These are phyloP conservation scores for Oryzias melastigma DNA, from an alignment of 2,113 vertebrate species.

Conservation along the genomic window DNA sequence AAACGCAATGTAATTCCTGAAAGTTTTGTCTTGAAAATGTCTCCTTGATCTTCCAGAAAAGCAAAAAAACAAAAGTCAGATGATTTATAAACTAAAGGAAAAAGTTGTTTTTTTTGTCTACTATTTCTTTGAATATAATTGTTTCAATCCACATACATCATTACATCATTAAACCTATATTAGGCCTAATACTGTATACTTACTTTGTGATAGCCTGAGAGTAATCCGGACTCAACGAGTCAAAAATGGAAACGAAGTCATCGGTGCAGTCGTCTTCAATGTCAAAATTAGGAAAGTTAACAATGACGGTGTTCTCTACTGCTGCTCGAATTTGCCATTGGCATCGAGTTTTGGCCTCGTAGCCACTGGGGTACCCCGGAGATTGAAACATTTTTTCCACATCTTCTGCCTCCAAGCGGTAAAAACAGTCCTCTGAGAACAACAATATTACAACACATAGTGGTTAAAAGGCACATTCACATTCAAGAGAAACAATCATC, in stretches of 20 bases:
- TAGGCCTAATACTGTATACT: conserved; percentile 35
- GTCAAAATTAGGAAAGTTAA: conserved; percentile 71
- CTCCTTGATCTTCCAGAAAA: conserved; percentile 49
- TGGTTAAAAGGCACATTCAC: background rate
- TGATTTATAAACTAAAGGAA: too few species aligned
- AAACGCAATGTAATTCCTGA: conserved; percentile 50
- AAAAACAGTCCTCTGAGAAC: conserved; percentile 66
- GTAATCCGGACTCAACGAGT: conserved; percentile 76
- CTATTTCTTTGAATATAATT: too few species aligned
- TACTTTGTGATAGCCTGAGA: conserved; percentile 75
- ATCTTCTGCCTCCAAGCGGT: conserved; percentile 55
- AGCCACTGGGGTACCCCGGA: conserved; percentile 63
- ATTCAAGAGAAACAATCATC: background rate
- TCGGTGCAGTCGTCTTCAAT: conserved; percentile 78
- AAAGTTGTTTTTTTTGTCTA: too few species aligned
- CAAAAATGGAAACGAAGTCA: conserved; percentile 76
- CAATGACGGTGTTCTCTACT: conserved; percentile 34
- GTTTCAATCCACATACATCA: background rate
- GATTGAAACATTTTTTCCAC: conserved; percentile 43
- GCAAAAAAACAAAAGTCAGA: conserved; percentile 38
- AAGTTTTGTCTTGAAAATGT: conserved; percentile 35
- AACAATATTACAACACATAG: conserved; percentile 6
- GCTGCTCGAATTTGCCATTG: conserved; percentile 80
- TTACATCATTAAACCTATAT: background rate
- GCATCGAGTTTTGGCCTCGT: conserved; percentile 65